Conservation (phyloP, 2,113 vertebrate genomes). For the Paraplagusia blochii region DNA sequence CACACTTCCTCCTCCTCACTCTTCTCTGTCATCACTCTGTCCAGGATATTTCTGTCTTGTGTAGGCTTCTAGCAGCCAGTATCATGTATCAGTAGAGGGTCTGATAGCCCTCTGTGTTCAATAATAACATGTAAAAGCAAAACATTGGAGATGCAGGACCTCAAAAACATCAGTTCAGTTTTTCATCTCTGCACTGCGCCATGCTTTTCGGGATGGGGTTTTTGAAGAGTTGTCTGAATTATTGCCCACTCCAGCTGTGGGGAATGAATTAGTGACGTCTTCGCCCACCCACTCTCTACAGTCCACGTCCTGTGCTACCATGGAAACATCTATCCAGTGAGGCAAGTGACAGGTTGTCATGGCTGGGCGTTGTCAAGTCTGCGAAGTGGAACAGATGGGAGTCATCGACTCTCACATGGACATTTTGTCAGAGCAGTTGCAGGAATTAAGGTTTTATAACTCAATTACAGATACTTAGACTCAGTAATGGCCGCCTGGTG, state of each 20-base stretch:
- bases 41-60: conserved; percentile 65
- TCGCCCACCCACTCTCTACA: conserved; percentile 58
- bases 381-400: conserved; percentile 69
- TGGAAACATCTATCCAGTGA: conserved; percentile 62
- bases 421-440: conserved; percentile 37
- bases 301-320: conserved; percentile 51
- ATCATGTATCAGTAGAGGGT: conserved; percentile 55
- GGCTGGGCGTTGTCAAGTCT: conserved; percentile 50
- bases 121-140: conserved; percentile 69
- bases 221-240: conserved; percentile 44
- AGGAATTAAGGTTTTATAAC: conserved; percentile 23
- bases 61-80: conserved; percentile 60
- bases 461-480: conserved; percentile 11
- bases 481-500: background rate
- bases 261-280: conserved; percentile 57
- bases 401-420: conserved; percentile 46
- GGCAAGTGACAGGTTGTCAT: conserved; percentile 63
- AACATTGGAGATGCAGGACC: conserved; percentile 46
- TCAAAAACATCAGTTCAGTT: conserved; percentile 39
- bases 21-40: conserved; percentile 49
- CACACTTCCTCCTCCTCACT: conserved; percentile 26
- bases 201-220: conserved; percentile 30
- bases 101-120: conserved; percentile 57
- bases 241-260: conserved; percentile 63
- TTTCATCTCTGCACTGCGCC: conserved; percentile 11